phyloP scores from a whole-genome alignment of 2,888 invertebrate genomes.

The Euzetes globulus region DNA sequence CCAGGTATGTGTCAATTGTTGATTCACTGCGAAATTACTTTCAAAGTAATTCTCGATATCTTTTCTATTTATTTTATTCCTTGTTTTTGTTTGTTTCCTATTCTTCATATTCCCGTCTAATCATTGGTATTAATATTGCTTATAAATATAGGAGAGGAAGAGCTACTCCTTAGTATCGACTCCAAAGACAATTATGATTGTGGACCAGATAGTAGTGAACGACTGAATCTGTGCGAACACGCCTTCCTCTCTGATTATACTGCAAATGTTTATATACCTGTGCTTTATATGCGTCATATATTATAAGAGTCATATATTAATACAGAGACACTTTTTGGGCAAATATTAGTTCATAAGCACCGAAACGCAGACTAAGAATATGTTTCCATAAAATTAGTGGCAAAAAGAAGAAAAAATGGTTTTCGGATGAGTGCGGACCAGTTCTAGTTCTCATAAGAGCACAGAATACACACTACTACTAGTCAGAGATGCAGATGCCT shows the following conservation, averaged over 20 bases:
- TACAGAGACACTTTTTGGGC: neutral
- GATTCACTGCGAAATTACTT: too few species aligned
- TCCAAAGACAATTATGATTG: neutral
- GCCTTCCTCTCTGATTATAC: slow-evolving; percentile 19
- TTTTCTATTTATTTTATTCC: neutral
- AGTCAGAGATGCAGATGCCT: slow-evolving; percentile 22
- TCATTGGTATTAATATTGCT: neutral
- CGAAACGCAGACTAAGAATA: neutral
- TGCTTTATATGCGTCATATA: neutral
- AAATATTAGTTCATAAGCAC: neutral
- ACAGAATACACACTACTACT: neutral
- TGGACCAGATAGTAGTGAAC: neutral
- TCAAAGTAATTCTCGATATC: neutral
- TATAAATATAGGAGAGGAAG: slow-evolving; percentile 10
- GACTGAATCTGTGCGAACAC: neutral
- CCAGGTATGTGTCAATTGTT: slow-evolving; percentile 1
- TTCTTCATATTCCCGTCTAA: neutral
- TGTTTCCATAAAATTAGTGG: slow-evolving; percentile 12
- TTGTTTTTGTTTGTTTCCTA: slow-evolving; percentile 1
- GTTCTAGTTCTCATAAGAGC: neutral
- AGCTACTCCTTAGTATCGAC: slow-evolving; percentile 1
- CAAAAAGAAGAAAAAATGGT: neutral
- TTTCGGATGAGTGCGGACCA: slow-evolving; percentile 5
- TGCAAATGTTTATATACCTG: neutral
- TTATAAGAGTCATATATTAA: neutral